phyloP scores from a whole-genome alignment of 2,888 invertebrate species.

The Xylota segnis region DNA sequence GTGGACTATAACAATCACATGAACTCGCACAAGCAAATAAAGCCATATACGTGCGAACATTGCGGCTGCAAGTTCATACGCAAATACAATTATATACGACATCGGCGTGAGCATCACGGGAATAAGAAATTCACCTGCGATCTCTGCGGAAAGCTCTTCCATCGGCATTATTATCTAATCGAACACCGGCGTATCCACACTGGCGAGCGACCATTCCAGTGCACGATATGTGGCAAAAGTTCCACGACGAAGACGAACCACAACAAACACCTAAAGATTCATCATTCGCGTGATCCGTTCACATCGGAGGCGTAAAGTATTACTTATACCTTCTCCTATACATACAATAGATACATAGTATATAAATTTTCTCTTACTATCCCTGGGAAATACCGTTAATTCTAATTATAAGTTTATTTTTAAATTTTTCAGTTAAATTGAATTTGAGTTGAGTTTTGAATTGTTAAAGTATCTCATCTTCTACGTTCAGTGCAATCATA shows the following conservation, averaged over 20 bases:
- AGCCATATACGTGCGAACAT: slow-evolving; percentile 94
- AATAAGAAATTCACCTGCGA: slow-evolving; percentile 92
- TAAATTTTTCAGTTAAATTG: slow-evolving; percentile 32
- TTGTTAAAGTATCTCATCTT: slow-evolving; percentile 56
- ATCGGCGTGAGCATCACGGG: slow-evolving; percentile 93
- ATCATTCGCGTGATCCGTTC: slow-evolving; percentile 94
- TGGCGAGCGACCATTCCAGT: slow-evolving; percentile 91
- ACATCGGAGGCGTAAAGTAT: slow-evolving; percentile 88
- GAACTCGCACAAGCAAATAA: slow-evolving; percentile 93
- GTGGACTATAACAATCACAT: slow-evolving; percentile 93
- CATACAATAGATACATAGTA: slow-evolving; percentile 56
- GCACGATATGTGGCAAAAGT: slow-evolving; percentile 95
- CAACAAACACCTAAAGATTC: slow-evolving; percentile 95
- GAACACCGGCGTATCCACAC: slow-evolving; percentile 95
- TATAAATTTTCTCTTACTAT: slow-evolving; percentile 40
- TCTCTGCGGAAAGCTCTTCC: slow-evolving; percentile 92
- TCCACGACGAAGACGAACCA: slow-evolving; percentile 96
- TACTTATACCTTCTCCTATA: slow-evolving; percentile 74
- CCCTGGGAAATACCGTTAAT: slow-evolving; percentile 34
- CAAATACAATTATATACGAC: slow-evolving; percentile 94
- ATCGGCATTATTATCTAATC: slow-evolving; percentile 93
- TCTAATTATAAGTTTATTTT: slow-evolving; percentile 36
- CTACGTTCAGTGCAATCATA: slow-evolving; percentile 74
- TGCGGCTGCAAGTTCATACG: slow-evolving; percentile 95
- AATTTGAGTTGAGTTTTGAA: slow-evolving; percentile 62